Evolutionary conservation across 2,888 invertebrate species (phyloP).

Genomic region (Coelinius sp.): DNA sequence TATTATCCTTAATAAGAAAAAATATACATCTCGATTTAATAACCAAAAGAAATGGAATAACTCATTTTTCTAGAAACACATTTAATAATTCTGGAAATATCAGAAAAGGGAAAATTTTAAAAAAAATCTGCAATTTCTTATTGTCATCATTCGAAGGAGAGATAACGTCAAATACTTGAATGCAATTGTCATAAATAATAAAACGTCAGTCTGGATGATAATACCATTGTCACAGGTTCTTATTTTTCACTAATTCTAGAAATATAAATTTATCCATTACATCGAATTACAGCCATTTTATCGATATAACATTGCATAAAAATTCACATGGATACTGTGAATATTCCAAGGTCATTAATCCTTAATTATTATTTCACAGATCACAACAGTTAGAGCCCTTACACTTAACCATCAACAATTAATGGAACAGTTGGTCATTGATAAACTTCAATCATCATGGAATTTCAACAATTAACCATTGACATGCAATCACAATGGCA

Average conservation of each 20-base stretch:
- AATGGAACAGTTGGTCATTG: neutral
- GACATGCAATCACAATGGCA: neutral
- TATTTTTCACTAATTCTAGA: neutral
- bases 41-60: neutral
- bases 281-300: conserved; percentile 29
- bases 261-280: conserved; percentile 19
- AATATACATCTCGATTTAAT: neutral
- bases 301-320: conserved; percentile 22
- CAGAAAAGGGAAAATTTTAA: neutral
- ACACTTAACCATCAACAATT: neutral
- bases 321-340: conserved; percentile 6
- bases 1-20: conserved; percentile 2
- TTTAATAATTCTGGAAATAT: neutral
- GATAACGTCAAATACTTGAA: neutral
- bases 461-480: neutral
- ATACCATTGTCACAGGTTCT: conserved; percentile 1
- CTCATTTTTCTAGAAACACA: neutral
- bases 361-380: neutral
- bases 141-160: conserved; percentile 5
- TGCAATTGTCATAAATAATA: neutral
- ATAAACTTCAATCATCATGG: neutral
- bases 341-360: neutral
- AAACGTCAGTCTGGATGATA: conserved; percentile 7
- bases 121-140: conserved; percentile 15
- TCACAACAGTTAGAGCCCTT: conserved; percentile 7